Percentiles rank a stretch among this genome's conserved stretches.
Conservation (phyloP, 2,797 vertebrate genomes). For the Halcyon chelicuti region DNA sequence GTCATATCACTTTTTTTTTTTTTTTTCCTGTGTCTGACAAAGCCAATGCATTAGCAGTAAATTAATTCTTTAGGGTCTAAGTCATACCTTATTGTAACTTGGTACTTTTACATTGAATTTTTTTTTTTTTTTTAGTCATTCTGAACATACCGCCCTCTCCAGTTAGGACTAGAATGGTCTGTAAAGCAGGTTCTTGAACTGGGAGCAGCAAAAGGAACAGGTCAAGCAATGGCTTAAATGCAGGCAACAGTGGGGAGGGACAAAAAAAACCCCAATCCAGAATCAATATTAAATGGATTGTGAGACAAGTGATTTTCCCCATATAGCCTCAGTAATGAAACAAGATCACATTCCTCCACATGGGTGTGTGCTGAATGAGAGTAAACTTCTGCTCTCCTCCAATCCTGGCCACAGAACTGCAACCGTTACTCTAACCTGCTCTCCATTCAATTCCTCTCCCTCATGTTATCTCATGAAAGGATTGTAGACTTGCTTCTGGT, state of each 20-base stretch:
- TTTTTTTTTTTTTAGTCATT: too few species aligned
- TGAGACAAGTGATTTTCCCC: not conserved
- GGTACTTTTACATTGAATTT: slow-evolving; percentile 17
- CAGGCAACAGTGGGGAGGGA: not conserved
- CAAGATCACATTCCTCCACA: not conserved
- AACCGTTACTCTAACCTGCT: not conserved
- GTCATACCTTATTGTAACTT: slow-evolving; percentile 9
- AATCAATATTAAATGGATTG: not conserved
- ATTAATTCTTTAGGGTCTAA: slow-evolving; percentile 10
- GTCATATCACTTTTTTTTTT: too few species aligned
- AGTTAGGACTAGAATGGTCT: not conserved
- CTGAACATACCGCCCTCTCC: not conserved
- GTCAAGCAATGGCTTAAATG: not conserved
- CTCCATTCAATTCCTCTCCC: not conserved
- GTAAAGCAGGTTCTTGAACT: not conserved
- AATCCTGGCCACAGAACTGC: not conserved
- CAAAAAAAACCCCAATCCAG: not conserved
- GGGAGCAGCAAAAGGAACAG: not conserved
- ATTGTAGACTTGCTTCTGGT: not conserved
- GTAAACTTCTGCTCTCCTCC: not conserved
- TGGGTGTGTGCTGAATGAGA: not conserved
- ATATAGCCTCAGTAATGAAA: not conserved
- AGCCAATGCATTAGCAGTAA: not conserved
- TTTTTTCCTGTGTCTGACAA: too few species aligned
- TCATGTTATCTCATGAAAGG: not conserved